These are phyloP conservation scores for Leptinotarsa juncta DNA, from an alignment of 2,888 invertebrate species.

Conservation along the genomic window DNA sequence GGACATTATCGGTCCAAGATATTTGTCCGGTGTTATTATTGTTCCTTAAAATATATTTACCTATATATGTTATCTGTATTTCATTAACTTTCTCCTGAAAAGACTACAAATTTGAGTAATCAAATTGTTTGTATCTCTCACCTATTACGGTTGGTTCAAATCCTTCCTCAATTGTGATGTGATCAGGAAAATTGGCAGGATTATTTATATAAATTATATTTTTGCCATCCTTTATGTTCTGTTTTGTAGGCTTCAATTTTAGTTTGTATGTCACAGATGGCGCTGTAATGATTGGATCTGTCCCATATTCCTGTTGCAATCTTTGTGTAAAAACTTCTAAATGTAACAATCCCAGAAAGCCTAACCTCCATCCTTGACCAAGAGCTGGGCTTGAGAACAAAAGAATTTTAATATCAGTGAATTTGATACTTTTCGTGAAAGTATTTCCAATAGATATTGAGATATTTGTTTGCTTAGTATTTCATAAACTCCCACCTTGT, in stretches of 20 bases:
- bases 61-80: neutral
- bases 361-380: constrained; percentile 90
- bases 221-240: constrained; percentile 73
- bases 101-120: too few species aligned
- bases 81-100: too few species aligned
- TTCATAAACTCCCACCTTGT: constrained; percentile 73
- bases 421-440: neutral
- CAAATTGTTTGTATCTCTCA: constrained; percentile 55
- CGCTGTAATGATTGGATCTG: constrained; percentile 84
- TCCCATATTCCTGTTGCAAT: constrained; percentile 84
- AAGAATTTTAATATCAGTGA: neutral
- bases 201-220: constrained; percentile 77
- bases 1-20: constrained; percentile 76
- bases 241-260: constrained; percentile 79
- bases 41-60: constrained; percentile 72
- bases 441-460: neutral
- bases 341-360: constrained; percentile 87
- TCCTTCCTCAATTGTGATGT: constrained; percentile 76
- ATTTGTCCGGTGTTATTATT: constrained; percentile 86
- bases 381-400: constrained; percentile 78
- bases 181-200: constrained; percentile 79
- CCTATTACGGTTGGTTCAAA: constrained; percentile 89
- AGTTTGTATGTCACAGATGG: constrained; percentile 89
- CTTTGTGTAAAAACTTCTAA: constrained; percentile 91
- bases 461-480: neutral